A percentile compares a stretch with the other conserved stretches of the same genome.
Evolutionary conservation across 2,113 vertebrate species (phyloP).

Genomic region (Maccullochella peelii): DNA sequence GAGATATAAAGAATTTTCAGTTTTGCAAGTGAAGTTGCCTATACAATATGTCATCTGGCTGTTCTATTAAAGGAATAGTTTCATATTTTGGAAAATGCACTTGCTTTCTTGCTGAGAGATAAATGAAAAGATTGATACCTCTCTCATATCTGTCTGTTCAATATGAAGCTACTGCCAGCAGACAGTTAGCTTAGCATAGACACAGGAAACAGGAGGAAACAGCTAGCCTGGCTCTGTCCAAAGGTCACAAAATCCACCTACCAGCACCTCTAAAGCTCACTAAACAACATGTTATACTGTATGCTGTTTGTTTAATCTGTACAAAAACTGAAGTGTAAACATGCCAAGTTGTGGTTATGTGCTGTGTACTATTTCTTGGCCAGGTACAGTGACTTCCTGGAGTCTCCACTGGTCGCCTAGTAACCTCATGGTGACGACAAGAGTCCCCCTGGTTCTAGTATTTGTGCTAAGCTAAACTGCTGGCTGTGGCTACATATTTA

Average conservation of each 20-base stretch:
- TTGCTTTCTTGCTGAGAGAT: not conserved
- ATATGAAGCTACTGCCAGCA: not conserved
- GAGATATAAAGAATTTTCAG: conserved; percentile 4
- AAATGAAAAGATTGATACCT: not conserved
- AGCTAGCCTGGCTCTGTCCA: too few relatives aligned
- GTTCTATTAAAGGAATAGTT: not conserved
- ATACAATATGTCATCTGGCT: not conserved
- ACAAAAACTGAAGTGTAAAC: too few relatives aligned
- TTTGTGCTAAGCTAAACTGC: not conserved
- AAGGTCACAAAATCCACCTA: too few relatives aligned
- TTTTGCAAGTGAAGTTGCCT: not conserved
- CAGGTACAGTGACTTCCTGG: too few relatives aligned
- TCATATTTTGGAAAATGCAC: not conserved
- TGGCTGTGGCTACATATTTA: not conserved
- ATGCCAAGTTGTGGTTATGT: not conserved
- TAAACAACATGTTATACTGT: too few relatives aligned
- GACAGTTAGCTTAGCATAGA: not conserved
- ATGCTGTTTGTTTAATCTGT: too few relatives aligned
- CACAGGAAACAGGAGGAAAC: not conserved
- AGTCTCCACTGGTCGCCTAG: not conserved
- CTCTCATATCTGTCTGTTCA: not conserved
- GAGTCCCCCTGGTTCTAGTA: not conserved
- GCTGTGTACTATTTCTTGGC: not conserved
- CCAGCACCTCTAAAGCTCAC: not conserved
- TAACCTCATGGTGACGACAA: not conserved